These are phyloP conservation scores for Pomacea canaliculata DNA, from an alignment of 2,888 invertebrate species.

Conservation along the genomic window DNA sequence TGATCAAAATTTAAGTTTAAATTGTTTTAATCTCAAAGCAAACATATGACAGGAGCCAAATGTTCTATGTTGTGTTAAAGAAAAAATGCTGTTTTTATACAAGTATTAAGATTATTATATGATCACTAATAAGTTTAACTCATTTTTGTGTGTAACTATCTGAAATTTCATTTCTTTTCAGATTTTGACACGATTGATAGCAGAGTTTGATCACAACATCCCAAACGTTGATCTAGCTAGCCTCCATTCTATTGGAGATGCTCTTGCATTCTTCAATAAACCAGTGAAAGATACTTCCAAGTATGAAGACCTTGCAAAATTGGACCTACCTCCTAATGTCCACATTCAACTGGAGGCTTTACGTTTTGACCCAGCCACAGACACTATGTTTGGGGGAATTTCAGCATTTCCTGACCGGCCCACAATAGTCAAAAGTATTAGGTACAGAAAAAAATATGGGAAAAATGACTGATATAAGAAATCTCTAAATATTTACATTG, in stretches of 20 bases:
- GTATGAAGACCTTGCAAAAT: slow-evolving; percentile 57
- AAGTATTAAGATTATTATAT: too few species aligned
- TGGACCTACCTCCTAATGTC: slow-evolving; percentile 86
- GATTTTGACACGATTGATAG: slow-evolving; percentile 79
- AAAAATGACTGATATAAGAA: slow-evolving; percentile 4
- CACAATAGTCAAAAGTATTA: slow-evolving; percentile 86
- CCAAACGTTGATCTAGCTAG: slow-evolving; percentile 86
- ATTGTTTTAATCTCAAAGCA: too few species aligned
- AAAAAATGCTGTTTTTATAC: too few species aligned
- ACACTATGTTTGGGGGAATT: slow-evolving; percentile 79
- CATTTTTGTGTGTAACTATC: too few species aligned
- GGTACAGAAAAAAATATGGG: slow-evolving; percentile 82
- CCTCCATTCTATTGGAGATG: slow-evolving; percentile 77
- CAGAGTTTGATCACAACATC: slow-evolving; percentile 81
- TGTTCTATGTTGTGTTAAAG: too few species aligned
- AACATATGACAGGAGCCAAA: too few species aligned
- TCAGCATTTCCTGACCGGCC: slow-evolving; percentile 89
- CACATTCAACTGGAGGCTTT: slow-evolving; percentile 85
- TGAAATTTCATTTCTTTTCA: slow-evolving; percentile 29
- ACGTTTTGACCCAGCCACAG: slow-evolving; percentile 86
- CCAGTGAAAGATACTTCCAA: slow-evolving; percentile 53
- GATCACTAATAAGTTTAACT: too few species aligned
- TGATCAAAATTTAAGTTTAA: too few species aligned
- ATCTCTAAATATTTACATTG: background rate
- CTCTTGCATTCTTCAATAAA: slow-evolving; percentile 54